Evolutionary conservation across 2,113 vertebrate species (phyloP).

Genomic region (Rhea pennata): DNA sequence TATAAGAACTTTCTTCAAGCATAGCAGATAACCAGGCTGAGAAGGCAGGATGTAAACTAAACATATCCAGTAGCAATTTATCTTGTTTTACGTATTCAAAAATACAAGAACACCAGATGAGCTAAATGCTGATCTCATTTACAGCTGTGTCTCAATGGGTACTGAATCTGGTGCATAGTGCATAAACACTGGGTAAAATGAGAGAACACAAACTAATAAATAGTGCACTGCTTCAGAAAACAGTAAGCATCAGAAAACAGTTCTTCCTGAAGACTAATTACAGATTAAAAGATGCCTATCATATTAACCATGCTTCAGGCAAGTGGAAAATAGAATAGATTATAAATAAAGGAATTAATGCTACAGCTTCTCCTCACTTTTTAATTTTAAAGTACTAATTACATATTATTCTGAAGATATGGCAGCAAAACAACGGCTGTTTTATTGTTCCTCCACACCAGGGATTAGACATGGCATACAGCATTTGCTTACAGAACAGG

Average conservation of each 20-base stretch:
- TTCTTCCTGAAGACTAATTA: slow-evolving; percentile 25
- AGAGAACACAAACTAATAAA: slow-evolving; percentile 22
- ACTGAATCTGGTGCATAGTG: background rate
- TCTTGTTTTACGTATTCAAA: background rate
- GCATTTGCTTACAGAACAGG: background rate
- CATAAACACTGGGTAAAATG: slow-evolving; percentile 10
- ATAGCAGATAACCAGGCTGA: background rate
- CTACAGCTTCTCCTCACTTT: background rate
- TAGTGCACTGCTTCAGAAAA: background rate
- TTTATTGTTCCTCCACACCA: slow-evolving; percentile 9
- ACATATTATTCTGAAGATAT: slow-evolving; percentile 5
- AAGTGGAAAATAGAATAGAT: background rate
- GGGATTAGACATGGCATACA: background rate
- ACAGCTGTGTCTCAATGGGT: background rate
- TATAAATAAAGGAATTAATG: slow-evolving; percentile 16
- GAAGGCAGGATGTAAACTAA: background rate
- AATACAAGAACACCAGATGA: background rate
- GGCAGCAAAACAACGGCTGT: background rate
- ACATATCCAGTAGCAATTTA: background rate
- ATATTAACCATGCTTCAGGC: slow-evolving; percentile 17
- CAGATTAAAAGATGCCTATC: slow-evolving; percentile 45
- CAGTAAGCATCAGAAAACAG: slow-evolving; percentile 3
- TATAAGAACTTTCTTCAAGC: background rate
- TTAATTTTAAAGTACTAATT: slow-evolving; percentile 31
- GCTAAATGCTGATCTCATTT: background rate